Evolutionary conservation across 2,113 vertebrate genomes (phyloP).

Genomic region (Litocranius walleri): DNA sequence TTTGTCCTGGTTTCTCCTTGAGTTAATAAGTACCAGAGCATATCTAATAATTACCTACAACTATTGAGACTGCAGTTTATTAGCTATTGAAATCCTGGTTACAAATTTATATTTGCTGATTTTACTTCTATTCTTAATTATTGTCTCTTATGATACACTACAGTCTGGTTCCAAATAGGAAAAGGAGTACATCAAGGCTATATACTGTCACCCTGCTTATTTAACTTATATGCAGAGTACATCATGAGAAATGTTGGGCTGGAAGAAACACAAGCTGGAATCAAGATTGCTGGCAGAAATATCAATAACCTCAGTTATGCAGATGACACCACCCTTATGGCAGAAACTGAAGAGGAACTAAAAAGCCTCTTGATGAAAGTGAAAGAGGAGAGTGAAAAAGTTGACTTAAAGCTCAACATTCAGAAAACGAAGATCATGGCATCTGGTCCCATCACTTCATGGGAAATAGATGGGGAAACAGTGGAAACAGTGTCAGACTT

Average conservation of each 20-base stretch:
- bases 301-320: no score
- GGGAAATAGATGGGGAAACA: background rate
- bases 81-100: background rate
- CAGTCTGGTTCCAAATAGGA: background rate
- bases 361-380: no score
- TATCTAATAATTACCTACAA: slow-evolving; percentile 33
- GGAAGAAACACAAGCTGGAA: no score
- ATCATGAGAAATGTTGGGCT: fast-evolving
- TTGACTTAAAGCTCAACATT: background rate
- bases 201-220: no score
- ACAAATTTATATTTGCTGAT: background rate
- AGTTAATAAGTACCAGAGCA: background rate
- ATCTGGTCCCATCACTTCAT: background rate
- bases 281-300: no score
- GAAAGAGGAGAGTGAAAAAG: background rate
- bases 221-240: no score
- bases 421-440: background rate
- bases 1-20: background rate
- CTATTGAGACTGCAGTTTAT: background rate
- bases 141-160: background rate
- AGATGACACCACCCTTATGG: no score
- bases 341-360: no score
- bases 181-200: no score
- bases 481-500: background rate
- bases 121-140: slow-evolving; percentile 24